Percentiles rank a stretch among this genome's conserved stretches.
These are phyloP conservation scores for Acestrorhynchus altus DNA, from an alignment of 2,797 vertebrate species.

Conservation along the genomic window DNA sequence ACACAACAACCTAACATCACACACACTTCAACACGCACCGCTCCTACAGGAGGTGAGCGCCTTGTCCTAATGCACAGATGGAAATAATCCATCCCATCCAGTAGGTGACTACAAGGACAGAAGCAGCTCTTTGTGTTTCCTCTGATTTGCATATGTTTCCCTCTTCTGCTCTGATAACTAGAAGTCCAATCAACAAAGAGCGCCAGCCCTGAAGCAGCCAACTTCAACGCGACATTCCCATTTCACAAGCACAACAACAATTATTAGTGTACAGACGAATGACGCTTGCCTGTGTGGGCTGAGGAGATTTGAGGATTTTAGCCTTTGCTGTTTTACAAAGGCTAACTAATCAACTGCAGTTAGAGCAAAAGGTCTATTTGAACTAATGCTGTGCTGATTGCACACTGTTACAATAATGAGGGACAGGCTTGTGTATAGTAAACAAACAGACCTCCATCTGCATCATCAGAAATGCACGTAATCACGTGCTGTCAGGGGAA, in stretches of 20 bases:
- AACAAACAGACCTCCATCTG: background rate
- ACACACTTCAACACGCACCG: background rate
- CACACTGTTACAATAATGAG: background rate
- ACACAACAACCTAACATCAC: background rate
- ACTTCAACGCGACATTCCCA: slow-evolving; percentile 41
- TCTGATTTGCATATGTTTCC: slow-evolving; percentile 37
- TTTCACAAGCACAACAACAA: slow-evolving; percentile 35
- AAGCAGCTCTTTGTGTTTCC: background rate
- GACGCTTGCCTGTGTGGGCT: background rate
- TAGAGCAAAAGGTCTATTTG: background rate
- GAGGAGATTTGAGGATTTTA: background rate
- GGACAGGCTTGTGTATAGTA: background rate
- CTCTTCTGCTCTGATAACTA: slow-evolving; percentile 28
- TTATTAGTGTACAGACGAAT: slow-evolving; percentile 23
- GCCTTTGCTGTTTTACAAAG: background rate
- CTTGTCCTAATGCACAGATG: too few relatives aligned
- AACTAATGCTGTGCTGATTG: background rate
- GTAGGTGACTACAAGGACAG: background rate
- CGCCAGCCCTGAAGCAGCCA: slow-evolving; percentile 32
- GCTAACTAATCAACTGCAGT: background rate
- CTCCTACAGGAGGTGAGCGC: background rate
- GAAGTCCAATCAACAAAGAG: slow-evolving; percentile 45
- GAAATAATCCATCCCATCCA: background rate
- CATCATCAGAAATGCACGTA: background rate
- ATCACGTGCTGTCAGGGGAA: background rate